Evolutionary conservation across 1,140 invertebrate genomes (phyloP).

Genomic region (Callitettix versicolor): DNA sequence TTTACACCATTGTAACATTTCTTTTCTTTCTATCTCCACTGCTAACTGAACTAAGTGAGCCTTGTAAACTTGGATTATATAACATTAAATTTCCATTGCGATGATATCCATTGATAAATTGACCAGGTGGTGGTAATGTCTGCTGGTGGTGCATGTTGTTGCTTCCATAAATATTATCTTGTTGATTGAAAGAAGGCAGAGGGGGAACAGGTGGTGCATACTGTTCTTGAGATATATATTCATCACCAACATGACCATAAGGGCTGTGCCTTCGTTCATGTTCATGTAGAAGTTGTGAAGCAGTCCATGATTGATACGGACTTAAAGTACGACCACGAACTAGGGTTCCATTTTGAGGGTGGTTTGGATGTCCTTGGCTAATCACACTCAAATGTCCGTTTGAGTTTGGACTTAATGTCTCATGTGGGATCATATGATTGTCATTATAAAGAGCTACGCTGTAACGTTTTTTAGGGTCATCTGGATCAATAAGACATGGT

Average conservation of each 20-base stretch:
- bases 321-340: constrained; percentile 36
- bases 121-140: constrained; percentile 25
- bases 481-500: constrained; percentile 25
- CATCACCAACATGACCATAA: constrained; percentile 26
- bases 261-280: constrained; percentile 45
- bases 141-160: constrained; percentile 30
- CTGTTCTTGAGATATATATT: constrained; percentile 19
- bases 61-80: constrained; percentile 42
- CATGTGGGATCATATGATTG: constrained; percentile 12
- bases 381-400: constrained; percentile 23
- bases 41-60: constrained; percentile 42
- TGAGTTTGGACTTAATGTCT: constrained; percentile 13
- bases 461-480: constrained; percentile 36
- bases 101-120: constrained; percentile 33
- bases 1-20: constrained; percentile 45
- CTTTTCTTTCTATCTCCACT: constrained; percentile 41
- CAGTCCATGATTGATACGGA: constrained; percentile 45
- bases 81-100: constrained; percentile 32
- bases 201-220: constrained; percentile 25
- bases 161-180: constrained; percentile 22
- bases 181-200: constrained; percentile 21
- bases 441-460: constrained; percentile 34
- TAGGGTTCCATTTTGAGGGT: constrained; percentile 31
- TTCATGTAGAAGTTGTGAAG: constrained; percentile 45
- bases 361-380: constrained; percentile 21